Conservation (phyloP, 2,113 vertebrate species). For the Grammomys dolichurus region DNA sequence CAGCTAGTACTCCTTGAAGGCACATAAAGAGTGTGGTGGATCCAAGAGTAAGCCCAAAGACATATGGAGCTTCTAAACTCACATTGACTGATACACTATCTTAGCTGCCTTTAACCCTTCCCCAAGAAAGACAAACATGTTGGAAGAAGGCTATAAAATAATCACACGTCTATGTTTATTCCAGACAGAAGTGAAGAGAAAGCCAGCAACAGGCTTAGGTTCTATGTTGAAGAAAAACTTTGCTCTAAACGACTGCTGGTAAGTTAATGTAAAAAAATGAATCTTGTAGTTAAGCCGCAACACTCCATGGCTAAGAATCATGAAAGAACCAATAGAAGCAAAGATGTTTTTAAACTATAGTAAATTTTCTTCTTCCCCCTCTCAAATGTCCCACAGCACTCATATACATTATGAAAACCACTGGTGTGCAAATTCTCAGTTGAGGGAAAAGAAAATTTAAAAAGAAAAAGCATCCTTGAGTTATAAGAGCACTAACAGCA, state of each 20-base stretch:
- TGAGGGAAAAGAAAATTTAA: slow-evolving; percentile 78
- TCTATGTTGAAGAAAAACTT: background rate
- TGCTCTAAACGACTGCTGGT: slow-evolving; percentile 44
- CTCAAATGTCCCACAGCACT: slow-evolving; percentile 85
- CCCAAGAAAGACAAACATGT: background rate
- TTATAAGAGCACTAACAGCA: slow-evolving; percentile 79
- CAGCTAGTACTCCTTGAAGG: background rate
- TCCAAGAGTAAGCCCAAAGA: slow-evolving; percentile 16
- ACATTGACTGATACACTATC: background rate
- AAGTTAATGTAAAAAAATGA: slow-evolving; percentile 59
- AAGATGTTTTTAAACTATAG: slow-evolving; percentile 62
- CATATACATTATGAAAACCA: slow-evolving; percentile 82
- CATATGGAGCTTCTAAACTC: background rate
- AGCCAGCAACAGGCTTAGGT: slow-evolving; percentile 16
- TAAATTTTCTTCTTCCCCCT: slow-evolving; percentile 76
- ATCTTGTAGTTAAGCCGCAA: background rate
- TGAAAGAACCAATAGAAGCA: slow-evolving; percentile 37
- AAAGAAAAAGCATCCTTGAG: slow-evolving; percentile 76
- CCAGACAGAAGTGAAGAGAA: slow-evolving; percentile 21
- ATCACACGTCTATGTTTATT: slow-evolving; percentile 30
- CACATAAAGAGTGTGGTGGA: background rate
- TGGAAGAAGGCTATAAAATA: slow-evolving; percentile 43
- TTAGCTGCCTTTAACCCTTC: background rate
- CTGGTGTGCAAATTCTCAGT: slow-evolving; percentile 83
- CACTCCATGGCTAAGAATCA: slow-evolving; percentile 59